Evolutionary conservation across 2,888 invertebrate genomes (phyloP).

Genomic region (Idaea biselata): DNA sequence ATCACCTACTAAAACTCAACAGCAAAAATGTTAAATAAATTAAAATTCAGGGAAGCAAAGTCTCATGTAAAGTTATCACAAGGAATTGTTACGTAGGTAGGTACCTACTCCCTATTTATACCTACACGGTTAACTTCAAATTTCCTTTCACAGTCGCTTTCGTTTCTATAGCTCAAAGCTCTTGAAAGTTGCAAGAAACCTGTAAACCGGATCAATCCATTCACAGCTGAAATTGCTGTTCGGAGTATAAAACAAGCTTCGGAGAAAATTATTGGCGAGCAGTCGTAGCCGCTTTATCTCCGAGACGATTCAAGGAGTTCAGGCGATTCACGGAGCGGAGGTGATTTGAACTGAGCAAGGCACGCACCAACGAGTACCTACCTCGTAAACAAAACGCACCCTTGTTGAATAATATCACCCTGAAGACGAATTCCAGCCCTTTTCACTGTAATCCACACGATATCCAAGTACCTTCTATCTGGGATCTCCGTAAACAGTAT

Average conservation of each 20-base stretch:
- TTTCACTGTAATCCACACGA: conserved; percentile 54
- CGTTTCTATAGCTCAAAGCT: conserved; percentile 22
- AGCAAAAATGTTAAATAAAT: not conserved
- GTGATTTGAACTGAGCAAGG: conserved; percentile 51
- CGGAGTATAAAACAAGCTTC: conserved; percentile 59
- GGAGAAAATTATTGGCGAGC: conserved; percentile 63
- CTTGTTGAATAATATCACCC: conserved; percentile 63
- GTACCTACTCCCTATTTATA: conserved; percentile 14
- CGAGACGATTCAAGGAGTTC: conserved; percentile 23
- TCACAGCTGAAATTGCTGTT: conserved; percentile 55
- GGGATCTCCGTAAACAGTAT: conserved; percentile 55
- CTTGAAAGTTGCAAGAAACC: conserved; percentile 30
- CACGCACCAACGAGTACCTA: conserved; percentile 70
- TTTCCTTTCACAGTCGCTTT: conserved; percentile 24
- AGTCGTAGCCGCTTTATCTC: conserved; percentile 57
- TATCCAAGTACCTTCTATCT: conserved; percentile 57
- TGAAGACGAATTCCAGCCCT: conserved; percentile 51
- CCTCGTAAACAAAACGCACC: conserved; percentile 78
- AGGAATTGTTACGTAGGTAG: no score
- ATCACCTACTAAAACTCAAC: no score
- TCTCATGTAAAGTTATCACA: no score
- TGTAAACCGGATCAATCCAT: conserved; percentile 60
- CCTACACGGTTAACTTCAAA: conserved; percentile 29
- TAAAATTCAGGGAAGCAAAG: no score
- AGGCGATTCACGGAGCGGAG: conserved; percentile 38